Evolutionary conservation across 2,113 vertebrate species (phyloP).

Genomic region (Neogobius melanostomus): DNA sequence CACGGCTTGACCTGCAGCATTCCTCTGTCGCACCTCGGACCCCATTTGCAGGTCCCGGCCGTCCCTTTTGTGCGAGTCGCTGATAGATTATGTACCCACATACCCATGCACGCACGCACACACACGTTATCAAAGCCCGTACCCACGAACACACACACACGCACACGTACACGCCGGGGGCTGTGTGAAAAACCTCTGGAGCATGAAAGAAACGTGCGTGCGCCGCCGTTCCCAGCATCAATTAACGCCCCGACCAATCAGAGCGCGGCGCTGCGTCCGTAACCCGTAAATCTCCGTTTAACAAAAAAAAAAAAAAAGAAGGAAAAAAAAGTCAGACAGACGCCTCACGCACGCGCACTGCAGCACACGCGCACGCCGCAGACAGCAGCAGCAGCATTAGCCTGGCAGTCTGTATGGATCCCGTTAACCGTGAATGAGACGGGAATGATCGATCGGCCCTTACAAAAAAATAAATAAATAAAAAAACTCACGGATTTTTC

Average conservation of each 20-base stretch:
- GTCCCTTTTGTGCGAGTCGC: neutral
- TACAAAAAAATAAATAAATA: neutral
- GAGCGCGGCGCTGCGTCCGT: neutral
- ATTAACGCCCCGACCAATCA: slow-evolving; percentile 26
- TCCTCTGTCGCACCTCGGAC: neutral
- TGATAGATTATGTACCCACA: neutral
- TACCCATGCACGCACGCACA: neutral
- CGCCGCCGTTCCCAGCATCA: neutral
- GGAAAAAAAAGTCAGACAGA: neutral
- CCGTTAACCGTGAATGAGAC: neutral
- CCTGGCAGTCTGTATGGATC: neutral
- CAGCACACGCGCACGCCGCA: slow-evolving; percentile 7
- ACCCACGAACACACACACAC: neutral
- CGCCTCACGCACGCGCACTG: slow-evolving; percentile 10
- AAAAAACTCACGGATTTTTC: neutral
- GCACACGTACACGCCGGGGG: neutral
- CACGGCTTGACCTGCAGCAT: neutral
- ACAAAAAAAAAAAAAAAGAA: no score
- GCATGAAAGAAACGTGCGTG: neutral
- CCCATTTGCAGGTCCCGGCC: neutral
- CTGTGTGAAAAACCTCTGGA: neutral
- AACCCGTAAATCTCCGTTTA: slow-evolving; percentile 13
- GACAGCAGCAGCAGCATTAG: neutral
- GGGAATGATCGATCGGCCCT: neutral
- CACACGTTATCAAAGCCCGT: no score